phyloP scores from a whole-genome alignment of 2,888 invertebrate species.

The Cephus spinipes region DNA sequence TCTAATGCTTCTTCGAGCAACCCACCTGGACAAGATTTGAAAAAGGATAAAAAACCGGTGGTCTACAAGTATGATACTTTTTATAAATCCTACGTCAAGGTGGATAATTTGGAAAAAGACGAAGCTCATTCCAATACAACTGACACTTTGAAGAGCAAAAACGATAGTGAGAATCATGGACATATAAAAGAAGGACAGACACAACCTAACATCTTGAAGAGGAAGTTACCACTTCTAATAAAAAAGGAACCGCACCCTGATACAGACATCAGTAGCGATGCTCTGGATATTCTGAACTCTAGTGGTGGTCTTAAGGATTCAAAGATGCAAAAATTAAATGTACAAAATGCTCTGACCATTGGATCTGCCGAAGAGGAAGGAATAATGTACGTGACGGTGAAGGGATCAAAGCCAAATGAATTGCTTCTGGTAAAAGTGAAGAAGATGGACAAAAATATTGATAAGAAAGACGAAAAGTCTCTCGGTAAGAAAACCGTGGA shows the following conservation, averaged over 20 bases:
- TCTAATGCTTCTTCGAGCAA: neutral
- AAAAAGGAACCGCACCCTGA: slow-evolving; percentile 24
- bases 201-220: slow-evolving; percentile 19
- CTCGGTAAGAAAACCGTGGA: slow-evolving; percentile 34
- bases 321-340: slow-evolving; percentile 54
- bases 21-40: neutral
- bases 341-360: slow-evolving; percentile 52
- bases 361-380: slow-evolving; percentile 54
- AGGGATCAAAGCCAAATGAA: slow-evolving; percentile 62
- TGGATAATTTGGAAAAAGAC: slow-evolving; percentile 27
- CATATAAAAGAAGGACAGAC: slow-evolving; percentile 6
- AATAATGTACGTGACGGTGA: slow-evolving; percentile 63
- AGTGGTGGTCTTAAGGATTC: slow-evolving; percentile 34
- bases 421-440: slow-evolving; percentile 60
- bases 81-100: slow-evolving; percentile 41
- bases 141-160: neutral
- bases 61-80: slow-evolving; percentile 40
- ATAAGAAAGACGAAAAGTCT: slow-evolving; percentile 39
- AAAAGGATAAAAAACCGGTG: neutral
- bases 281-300: neutral
- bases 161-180: slow-evolving; percentile 9
- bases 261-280: slow-evolving; percentile 10
- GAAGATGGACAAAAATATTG: slow-evolving; percentile 46
- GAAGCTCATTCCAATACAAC: slow-evolving; percentile 6
- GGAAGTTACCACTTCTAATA: slow-evolving; percentile 16